Evolutionary conservation across 2,797 vertebrate genomes (phyloP), one percentile per base, ranked within the genome.

Genomic region (Cirrhinus molitorella): DNA sequence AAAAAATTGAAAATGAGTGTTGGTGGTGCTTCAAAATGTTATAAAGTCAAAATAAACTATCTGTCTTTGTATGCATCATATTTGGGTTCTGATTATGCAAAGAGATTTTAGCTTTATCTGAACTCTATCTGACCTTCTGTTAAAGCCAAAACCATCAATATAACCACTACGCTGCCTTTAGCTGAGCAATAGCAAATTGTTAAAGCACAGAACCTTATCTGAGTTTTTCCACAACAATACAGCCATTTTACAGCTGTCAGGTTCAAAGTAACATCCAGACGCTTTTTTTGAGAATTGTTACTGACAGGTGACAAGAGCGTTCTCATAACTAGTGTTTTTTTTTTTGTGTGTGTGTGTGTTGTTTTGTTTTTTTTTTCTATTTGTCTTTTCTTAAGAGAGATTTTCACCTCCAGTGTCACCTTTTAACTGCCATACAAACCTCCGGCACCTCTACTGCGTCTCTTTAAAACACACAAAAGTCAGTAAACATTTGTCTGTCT

Each of bases 401-500:
- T 91, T 84, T 89, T 92, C 88, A 94, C 92, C 92, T 91, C 89
- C 31, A 92, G 91, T 71, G 83, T 91, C 85, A 87, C 86, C 89
- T 93, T 92, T 93, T 79, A 92, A 90, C 89, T 85, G 85, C 68
- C 73, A 85, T 63, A 85, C 74, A 68, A 82, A 84, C 43, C 34
- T 74, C 70, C n/a, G 3, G 10, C 40, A 76, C 23, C 53, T 55
- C 28, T 31, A 49, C 63, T 25, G 40, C 21, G 47, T 14, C n/a
- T 82, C 68, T 83, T 79, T 90, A 90, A 89, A 92, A 91, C 85
- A 90, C 80, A 88, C 84, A 72, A 67, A 87, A 67, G 80, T 79
- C 47, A 73, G 87, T 92, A 92, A 94, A 94, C 88, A 92, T 90
- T 89, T 87, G 83, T 81, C 87, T 93, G 92, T 91, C 85, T 89